Conservation (phyloP, 2,797 vertebrate species). For the Ispidina picta region DNA sequence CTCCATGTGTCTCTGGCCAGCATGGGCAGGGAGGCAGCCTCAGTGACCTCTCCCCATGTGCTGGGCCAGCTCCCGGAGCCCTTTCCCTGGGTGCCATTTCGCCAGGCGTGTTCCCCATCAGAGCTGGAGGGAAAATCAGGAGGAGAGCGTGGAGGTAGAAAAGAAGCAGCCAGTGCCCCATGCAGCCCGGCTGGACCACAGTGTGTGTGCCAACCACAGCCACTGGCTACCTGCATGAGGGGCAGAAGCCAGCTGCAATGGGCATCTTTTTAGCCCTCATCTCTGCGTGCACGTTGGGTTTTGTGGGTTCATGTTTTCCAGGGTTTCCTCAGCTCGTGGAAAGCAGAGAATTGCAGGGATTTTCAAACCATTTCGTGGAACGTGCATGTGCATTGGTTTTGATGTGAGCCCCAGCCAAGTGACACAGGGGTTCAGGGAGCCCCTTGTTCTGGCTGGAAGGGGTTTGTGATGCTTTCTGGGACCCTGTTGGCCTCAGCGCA, state of each 20-base stretch:
- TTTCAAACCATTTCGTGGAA: background rate
- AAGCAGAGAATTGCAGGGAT: background rate
- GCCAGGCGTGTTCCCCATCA: background rate
- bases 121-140: background rate
- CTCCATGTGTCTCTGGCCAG: background rate
- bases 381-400: background rate
- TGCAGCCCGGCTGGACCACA: background rate
- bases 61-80: background rate
- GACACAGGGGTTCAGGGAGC: background rate
- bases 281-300: fast-evolving
- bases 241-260: background rate
- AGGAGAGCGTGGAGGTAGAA: background rate
- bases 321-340: background rate
- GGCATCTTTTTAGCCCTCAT: background rate
- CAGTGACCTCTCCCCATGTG: background rate
- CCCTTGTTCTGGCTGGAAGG: background rate
- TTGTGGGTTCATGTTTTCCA: fast-evolving
- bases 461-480: background rate
- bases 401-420: background rate
- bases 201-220: fast-evolving
- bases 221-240: background rate
- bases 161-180: background rate
- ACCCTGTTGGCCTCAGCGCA: background rate
- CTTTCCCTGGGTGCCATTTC: background rate
- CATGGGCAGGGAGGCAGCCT: background rate